Evolutionary conservation across 2,113 vertebrate species (phyloP).

Genomic region (Sceloporus undulatus): DNA sequence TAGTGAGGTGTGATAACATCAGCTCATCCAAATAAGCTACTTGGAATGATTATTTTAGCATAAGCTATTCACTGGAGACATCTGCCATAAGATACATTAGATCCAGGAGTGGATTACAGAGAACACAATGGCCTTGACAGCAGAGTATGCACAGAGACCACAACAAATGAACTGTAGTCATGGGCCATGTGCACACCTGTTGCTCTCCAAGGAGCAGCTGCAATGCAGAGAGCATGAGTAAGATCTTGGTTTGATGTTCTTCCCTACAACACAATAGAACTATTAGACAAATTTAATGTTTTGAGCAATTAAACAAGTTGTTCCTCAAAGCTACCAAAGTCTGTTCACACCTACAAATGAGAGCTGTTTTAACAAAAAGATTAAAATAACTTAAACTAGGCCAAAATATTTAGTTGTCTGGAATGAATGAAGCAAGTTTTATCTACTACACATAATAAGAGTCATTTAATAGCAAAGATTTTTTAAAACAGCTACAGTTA

Average conservation of each 20-base stretch:
- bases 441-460: background rate
- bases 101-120: conserved; percentile 25
- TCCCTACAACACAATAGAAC: conserved; percentile 1
- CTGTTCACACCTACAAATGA: conserved; percentile 33
- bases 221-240: conserved; percentile 1
- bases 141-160: conserved; percentile 13
- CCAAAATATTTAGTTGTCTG: conserved; percentile 59
- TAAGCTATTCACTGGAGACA: conserved; percentile 64
- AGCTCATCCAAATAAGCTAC: conserved; percentile 44
- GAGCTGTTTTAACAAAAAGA: conserved; percentile 41
- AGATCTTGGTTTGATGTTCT: conserved; percentile 27
- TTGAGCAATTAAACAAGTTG: conserved; percentile 32
- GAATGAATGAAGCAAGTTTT: conserved; percentile 33
- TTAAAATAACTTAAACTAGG: conserved; percentile 44
- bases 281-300: conserved; percentile 16
- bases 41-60: conserved; percentile 45
- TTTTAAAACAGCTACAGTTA: background rate
- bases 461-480: conserved; percentile 34
- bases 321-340: background rate
- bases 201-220: conserved; percentile 42
- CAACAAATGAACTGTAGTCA: background rate
- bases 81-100: conserved; percentile 43
- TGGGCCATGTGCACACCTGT: background rate
- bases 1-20: conserved; percentile 29
- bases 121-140: conserved; percentile 11